These are phyloP conservation scores for Lipotes vexillifer DNA, from an alignment of 2,113 vertebrate genomes.

Conservation along the genomic window DNA sequence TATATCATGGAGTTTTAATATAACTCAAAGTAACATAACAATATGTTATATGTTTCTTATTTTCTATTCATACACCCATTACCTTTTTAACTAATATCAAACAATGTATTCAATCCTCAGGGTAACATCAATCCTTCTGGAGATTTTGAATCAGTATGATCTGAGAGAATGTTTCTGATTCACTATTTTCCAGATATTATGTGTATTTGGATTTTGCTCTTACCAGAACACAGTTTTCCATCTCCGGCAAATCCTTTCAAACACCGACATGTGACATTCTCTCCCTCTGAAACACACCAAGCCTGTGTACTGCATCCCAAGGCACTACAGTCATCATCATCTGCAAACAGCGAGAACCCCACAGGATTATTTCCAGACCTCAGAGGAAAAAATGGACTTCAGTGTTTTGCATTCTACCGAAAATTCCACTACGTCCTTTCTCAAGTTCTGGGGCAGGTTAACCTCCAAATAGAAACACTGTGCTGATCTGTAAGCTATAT, in stretches of 20 bases:
- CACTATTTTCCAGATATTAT: not conserved
- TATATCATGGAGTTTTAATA: not conserved
- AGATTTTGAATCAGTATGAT: not conserved
- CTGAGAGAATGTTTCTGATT: not conserved
- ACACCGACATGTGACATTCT: slow-evolving; percentile 83
- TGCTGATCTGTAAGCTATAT: not conserved
- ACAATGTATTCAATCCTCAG: not conserved
- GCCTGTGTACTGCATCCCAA: slow-evolving; percentile 83
- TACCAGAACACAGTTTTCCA: slow-evolving; percentile 87
- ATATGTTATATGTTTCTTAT: not conserved
- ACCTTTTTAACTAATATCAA: not conserved
- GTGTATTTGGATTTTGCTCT: slow-evolving; percentile 52
- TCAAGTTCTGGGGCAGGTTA: not conserved
- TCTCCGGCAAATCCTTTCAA: slow-evolving; percentile 86
- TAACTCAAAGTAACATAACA: not conserved
- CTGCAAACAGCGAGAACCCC: slow-evolving; percentile 71
- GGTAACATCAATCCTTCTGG: not conserved
- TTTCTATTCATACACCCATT: slow-evolving; percentile 22
- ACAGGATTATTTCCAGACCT: not conserved
- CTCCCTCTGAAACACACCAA: slow-evolving; percentile 79
- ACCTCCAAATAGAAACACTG: not conserved
- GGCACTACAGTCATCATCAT: slow-evolving; percentile 83
- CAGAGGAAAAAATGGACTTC: not conserved
- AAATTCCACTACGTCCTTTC: not conserved
- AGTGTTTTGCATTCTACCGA: not conserved